phyloP scores from a whole-genome alignment of 2,797 vertebrate genomes.

The Muscicapa striata region DNA sequence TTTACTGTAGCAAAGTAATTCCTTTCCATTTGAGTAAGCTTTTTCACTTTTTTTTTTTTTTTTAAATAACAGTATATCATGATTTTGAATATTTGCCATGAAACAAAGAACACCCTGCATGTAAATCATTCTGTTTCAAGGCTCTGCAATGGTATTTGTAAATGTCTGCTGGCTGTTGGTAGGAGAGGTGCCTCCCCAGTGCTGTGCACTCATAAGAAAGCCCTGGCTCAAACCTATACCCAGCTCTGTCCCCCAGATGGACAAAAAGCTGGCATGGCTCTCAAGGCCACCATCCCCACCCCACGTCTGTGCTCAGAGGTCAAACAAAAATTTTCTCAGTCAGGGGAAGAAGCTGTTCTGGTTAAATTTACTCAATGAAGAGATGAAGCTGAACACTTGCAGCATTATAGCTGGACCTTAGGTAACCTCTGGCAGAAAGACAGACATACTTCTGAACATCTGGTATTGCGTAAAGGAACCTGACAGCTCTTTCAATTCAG shows the following conservation, averaged over 20 bases:
- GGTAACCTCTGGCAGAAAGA: not conserved
- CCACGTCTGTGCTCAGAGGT: not conserved
- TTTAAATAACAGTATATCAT: not conserved
- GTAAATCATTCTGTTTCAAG: not conserved
- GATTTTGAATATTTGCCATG: not conserved
- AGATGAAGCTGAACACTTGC: not conserved
- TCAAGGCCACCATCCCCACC: not conserved
- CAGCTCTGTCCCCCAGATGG: not conserved
- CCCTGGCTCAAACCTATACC: not conserved
- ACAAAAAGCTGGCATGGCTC: not conserved
- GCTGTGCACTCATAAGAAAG: not conserved
- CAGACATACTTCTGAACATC: not conserved
- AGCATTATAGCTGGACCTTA: not conserved
- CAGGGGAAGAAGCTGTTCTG: not conserved
- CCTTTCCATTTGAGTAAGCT: not conserved
- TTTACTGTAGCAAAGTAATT: not conserved
- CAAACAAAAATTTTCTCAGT: not conserved
- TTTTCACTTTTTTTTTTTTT: not conserved
- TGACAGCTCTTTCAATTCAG: slow-evolving; percentile 1
- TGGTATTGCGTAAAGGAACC: not conserved
- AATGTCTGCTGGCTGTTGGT: not conserved
- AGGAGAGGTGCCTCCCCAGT: not conserved
- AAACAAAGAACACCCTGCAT: not conserved
- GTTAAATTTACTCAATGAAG: not conserved
- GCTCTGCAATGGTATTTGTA: not conserved